Conservation (phyloP, 1,140 invertebrate genomes). For the Aphidius gifuensis region DNA sequence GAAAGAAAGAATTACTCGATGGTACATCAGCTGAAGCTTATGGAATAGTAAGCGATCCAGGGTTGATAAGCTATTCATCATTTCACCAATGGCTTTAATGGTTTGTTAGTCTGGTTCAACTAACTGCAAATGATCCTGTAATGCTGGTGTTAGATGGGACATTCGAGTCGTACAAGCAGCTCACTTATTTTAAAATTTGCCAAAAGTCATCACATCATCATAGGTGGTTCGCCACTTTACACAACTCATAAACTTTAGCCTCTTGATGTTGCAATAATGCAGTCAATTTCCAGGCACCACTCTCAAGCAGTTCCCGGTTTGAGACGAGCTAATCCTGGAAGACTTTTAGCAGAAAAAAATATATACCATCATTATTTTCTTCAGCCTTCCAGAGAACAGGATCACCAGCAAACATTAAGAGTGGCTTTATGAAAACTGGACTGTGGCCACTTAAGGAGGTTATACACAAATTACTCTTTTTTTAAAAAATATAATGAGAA, state of each 20-base stretch:
- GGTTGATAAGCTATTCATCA: constrained; percentile 32
- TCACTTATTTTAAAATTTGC: too few relatives aligned
- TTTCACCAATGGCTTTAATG: constrained; percentile 33
- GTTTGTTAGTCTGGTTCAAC: constrained; percentile 36
- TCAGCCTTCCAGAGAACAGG: constrained; percentile 41
- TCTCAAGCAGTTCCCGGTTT: constrained; percentile 31
- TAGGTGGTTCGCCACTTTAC: constrained; percentile 36
- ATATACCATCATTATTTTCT: constrained; percentile 34
- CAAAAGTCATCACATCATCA: constrained; percentile 34
- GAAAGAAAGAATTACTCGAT: constrained; percentile 27
- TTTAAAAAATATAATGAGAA: too few relatives aligned
- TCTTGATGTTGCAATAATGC: constrained; percentile 39
- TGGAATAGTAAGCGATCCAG: constrained; percentile 20
- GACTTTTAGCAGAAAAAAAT: constrained; percentile 32
- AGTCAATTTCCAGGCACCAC: constrained; percentile 41
- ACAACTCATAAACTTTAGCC: constrained; percentile 39
- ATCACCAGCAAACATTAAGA: constrained; percentile 39
- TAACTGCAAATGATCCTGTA: constrained; percentile 32
- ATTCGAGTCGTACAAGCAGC: constrained; percentile 31
- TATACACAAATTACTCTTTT: too few relatives aligned
- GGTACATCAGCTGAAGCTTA: constrained; percentile 25
- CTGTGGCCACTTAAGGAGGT: constrained; percentile 44
- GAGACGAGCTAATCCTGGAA: constrained; percentile 32
- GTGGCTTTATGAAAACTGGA: constrained; percentile 40
- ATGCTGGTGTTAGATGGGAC: constrained; percentile 41